Base-by-base conservation (phyloP, 2,797 vertebrate species). In the Catostomus latipinnis region DNA sequence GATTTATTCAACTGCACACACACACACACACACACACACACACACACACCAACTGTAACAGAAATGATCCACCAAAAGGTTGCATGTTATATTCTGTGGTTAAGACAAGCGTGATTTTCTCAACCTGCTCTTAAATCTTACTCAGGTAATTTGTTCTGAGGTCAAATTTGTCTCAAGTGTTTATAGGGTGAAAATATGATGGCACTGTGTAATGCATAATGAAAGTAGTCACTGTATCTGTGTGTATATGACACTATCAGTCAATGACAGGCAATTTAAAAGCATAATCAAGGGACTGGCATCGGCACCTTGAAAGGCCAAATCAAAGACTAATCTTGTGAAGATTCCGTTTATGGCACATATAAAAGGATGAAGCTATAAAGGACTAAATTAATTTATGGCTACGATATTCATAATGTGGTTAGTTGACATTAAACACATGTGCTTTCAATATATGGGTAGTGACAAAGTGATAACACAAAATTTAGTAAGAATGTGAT, bases 271-370 rank as follows among this genome's bases (percentile, higher is more conserved):
- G 34, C 34, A 34, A 34, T 34, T 43, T 68, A 81, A 57, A 81
- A 74, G 45, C 54, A 71, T 68, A 65, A 75, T 63, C 85, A 89
- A 88, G 68, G 66, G 53, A 46, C 71, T 76, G 71, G 53, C 77
- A 7, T 77, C 84, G 78, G 86, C 57, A 69, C 63, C 77, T 89
- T 92, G 86, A 69, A 89, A 92, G 76, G 78, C 71, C 54, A 61
- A 88, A 85, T 89, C 86, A 84, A 90, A 86, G 82, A 77, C 69
- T 68, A 53, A 70, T 46, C 46, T 1, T 54, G 12, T 79, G 22
- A 76, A 88, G 88, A 92, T 91, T 83, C 18, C 74, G 46, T 88
- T 89, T 84, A 82, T 66, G 16, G 9, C 67, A 58, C 73, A 65
- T 78, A 71, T 91, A 89, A 90, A 91, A 48, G 34, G 34, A 34